Base-by-base conservation (phyloP, 2,797 vertebrate species). In the Cheirogaleus major region DNA sequence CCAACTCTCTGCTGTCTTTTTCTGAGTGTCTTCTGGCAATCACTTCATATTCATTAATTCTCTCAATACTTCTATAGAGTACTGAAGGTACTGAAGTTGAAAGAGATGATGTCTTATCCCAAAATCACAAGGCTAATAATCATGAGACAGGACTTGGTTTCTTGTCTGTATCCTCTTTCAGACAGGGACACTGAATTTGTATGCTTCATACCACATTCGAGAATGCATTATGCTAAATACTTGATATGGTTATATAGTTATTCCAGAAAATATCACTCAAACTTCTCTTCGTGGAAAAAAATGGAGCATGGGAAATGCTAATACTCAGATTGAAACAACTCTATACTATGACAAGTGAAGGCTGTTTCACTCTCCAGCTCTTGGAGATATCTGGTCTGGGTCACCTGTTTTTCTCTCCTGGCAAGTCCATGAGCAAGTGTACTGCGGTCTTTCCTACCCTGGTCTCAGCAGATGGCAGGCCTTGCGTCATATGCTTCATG, bases 341-440 rank as follows among this genome's bases (percentile, higher is more conserved):
- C 35, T 15, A 22, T 1, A 2, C 38, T 20, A 11, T 0, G 14
- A 4, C 17, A 41, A 45, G 9, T 13, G 22, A 35, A 92, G 4
- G 18, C 6, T 27, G 52, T 30, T 59, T 13, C 4, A 10, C 13
- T 45, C 7, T 18, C 17, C 76, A 55, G 7, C 4, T 25, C 17
- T 45, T 27, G 38, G 32, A 72, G 41, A 2, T 50, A 14, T 22
- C 25, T 55, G 20, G 9, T 20, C 5, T 52, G 63, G 55, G 5
- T 45, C 72, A 35, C n/a, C 20, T 10, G 7, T 30, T 32, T 45
- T 45, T 45, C 22, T 70, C 35, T 52, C 43, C 45, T 25, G 20
- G 12, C 17, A 61, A 7, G 15, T 12, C 7, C 12, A 4, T 22
- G 0, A 10, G 4, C n/a, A 11, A 12, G 4, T 69, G 23, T 38